Conservation (phyloP, 2,888 invertebrate species). For the Eurytoma californica region DNA sequence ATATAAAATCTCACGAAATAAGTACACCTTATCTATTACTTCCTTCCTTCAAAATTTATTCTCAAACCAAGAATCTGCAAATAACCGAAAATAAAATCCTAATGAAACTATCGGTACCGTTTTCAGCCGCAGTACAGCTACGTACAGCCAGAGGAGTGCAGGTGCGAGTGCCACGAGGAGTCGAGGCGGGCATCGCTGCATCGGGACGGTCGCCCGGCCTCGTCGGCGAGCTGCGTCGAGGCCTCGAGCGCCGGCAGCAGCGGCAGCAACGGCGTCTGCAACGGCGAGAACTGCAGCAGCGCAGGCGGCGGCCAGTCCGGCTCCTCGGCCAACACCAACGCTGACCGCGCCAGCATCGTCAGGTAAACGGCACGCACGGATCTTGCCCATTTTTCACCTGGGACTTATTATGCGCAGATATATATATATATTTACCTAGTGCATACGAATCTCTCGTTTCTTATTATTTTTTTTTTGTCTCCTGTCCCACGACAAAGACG, state of each 20-base stretch:
- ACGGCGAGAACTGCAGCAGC: constrained; percentile 43
- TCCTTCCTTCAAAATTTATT: too few relatives aligned
- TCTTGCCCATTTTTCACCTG: constrained; percentile 54
- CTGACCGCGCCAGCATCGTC: constrained; percentile 70
- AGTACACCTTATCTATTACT: too few relatives aligned
- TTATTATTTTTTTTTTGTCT: background rate
- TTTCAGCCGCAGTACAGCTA: constrained; percentile 80
- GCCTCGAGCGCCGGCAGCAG: background rate
- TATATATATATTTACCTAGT: background rate
- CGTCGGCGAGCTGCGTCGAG: constrained; percentile 57
- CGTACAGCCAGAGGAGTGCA: constrained; percentile 91
- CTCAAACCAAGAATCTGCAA: too few relatives aligned
- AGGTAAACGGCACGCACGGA: constrained; percentile 68
- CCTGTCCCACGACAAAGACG: background rate
- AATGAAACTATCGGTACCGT: too few relatives aligned
- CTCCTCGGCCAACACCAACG: constrained; percentile 55
- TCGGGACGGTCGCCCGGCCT: constrained; percentile 15
- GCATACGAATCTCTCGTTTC: background rate
- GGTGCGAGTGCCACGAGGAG: constrained; percentile 89
- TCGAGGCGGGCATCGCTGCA: constrained; percentile 67
- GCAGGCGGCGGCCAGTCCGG: constrained; percentile 42
- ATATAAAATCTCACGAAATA: too few relatives aligned
- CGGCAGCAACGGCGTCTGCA: constrained; percentile 54
- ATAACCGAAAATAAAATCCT: too few relatives aligned
- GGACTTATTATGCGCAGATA: constrained; percentile 10